Conservation (phyloP, 2,888 invertebrate genomes). For the Onthophagus sagittarius region DNA sequence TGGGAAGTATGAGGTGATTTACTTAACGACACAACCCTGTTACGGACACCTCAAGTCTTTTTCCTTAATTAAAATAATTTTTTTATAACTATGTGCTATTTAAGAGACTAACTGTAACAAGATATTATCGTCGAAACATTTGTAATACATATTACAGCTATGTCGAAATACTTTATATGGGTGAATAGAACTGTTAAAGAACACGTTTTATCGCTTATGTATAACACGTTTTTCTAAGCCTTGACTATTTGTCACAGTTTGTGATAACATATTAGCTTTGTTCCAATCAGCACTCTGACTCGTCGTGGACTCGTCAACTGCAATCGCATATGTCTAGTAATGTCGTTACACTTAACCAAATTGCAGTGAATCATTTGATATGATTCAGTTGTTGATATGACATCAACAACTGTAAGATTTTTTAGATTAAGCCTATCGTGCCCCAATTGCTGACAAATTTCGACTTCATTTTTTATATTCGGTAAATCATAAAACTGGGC, state of each 20-base stretch:
- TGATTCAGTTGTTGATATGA: too few species aligned
- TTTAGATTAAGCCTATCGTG: too few species aligned
- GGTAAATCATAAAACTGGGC: too few species aligned
- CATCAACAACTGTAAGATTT: too few species aligned
- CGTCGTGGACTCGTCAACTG: too few species aligned
- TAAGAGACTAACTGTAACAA: background rate
- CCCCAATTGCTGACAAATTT: too few species aligned
- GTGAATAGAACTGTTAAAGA: background rate
- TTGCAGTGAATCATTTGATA: too few species aligned
- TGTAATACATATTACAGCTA: background rate
- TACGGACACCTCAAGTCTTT: background rate
- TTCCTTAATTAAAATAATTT: background rate
- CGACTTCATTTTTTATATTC: too few species aligned
- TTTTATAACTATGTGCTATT: background rate
- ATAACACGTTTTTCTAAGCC: background rate
- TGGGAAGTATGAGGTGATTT: background rate
- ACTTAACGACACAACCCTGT: background rate
- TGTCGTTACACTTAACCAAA: too few species aligned
- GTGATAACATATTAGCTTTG: too few species aligned
- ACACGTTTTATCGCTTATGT: background rate
- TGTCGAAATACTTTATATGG: background rate
- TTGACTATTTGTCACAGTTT: background rate
- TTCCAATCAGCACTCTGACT: too few species aligned
- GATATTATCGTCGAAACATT: background rate
- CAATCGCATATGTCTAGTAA: too few species aligned